phyloP scores from a whole-genome alignment of 2,113 vertebrate genomes.

The Myrmecophaga tridactyla region DNA sequence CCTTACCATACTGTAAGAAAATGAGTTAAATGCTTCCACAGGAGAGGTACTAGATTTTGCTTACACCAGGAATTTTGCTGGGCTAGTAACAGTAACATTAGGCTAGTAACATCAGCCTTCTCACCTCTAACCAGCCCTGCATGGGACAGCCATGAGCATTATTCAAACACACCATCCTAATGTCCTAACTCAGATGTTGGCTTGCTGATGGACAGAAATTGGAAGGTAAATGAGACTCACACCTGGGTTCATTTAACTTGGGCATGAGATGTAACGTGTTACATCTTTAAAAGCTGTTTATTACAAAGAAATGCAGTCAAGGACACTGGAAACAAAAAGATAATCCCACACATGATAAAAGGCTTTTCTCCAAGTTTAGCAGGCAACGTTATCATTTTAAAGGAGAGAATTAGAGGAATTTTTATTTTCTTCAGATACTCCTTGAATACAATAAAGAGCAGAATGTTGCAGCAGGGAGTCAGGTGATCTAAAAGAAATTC shows the following conservation, averaged over 20 bases:
- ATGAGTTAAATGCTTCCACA: neutral
- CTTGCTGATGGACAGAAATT: neutral
- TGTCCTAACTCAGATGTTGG: neutral
- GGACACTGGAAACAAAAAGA: slow-evolving; percentile 73
- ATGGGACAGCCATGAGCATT: neutral
- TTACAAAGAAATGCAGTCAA: slow-evolving; percentile 68
- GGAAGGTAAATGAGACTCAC: slow-evolving; percentile 37
- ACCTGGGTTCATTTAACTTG: slow-evolving; percentile 20
- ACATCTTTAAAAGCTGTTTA: slow-evolving; percentile 73
- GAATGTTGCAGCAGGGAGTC: slow-evolving; percentile 78
- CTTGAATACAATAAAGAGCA: slow-evolving; percentile 81
- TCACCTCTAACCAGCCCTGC: neutral
- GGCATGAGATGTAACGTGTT: neutral
- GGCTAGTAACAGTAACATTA: neutral
- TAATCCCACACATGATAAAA: slow-evolving; percentile 76
- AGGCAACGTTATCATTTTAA: slow-evolving; percentile 79
- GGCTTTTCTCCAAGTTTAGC: slow-evolving; percentile 74
- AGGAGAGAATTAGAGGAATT: slow-evolving; percentile 73
- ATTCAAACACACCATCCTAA: slow-evolving; percentile 29
- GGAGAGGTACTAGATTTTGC: neutral
- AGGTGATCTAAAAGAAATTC: slow-evolving; percentile 80
- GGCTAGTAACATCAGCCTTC: too few relatives aligned
- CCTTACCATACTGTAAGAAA: slow-evolving; percentile 7
- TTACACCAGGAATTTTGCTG: slow-evolving; percentile 17
- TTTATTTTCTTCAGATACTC: slow-evolving; percentile 72